Evolutionary conservation across 1,140 invertebrate genomes (phyloP).

Genomic region (Ericerus pela): DNA sequence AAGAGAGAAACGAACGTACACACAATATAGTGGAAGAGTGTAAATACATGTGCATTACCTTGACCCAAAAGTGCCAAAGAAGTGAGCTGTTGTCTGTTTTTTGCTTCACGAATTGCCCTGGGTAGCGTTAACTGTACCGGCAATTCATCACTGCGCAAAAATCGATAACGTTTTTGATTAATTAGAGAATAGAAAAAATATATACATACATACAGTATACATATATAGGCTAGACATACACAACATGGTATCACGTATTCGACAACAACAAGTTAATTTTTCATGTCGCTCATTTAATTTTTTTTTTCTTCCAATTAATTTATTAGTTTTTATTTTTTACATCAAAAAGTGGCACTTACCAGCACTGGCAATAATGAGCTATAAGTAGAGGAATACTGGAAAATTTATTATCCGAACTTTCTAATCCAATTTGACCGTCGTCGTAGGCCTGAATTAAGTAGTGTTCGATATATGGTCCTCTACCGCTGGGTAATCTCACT

Average conservation of each 20-base stretch:
- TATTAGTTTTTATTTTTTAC: too few species aligned
- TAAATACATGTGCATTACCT: too few species aligned
- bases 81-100: conserved; percentile 73
- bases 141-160: conserved; percentile 62
- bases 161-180: conserved; percentile 5
- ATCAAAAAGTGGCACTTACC: too few species aligned
- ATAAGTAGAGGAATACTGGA: conserved; percentile 79
- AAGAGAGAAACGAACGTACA: too few species aligned
- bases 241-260: too few species aligned
- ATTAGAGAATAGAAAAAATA: too few species aligned
- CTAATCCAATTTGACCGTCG: conserved; percentile 60
- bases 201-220: too few species aligned
- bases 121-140: conserved; percentile 79
- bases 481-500: conserved; percentile 67
- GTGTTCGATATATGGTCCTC: conserved; percentile 83
- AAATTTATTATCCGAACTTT: conserved; percentile 85
- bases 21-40: too few species aligned
- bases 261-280: too few species aligned
- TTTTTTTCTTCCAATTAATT: too few species aligned
- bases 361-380: conserved; percentile 82
- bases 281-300: too few species aligned
- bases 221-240: too few species aligned
- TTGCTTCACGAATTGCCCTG: conserved; percentile 62
- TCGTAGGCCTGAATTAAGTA: conserved; percentile 79
- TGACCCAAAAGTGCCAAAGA: conserved; percentile 81